Evolutionary conservation across 2,888 invertebrate genomes (phyloP).

Genomic region (Thelaira solivaga): DNA sequence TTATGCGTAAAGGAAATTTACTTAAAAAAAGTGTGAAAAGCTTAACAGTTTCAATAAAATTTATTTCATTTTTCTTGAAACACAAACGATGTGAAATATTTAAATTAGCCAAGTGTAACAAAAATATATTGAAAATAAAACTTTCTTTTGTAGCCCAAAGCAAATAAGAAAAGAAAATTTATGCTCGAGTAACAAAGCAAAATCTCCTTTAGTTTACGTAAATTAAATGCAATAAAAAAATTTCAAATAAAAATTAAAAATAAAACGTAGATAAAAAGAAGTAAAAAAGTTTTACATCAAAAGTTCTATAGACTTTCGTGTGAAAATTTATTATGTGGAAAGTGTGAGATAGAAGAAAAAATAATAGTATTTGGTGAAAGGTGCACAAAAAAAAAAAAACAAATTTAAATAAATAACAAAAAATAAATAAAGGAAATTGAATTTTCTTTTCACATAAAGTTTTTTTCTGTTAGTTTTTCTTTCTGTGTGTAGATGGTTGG

Average conservation of each 20-base stretch:
- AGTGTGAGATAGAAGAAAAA: conserved; percentile 1
- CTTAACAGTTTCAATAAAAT: neutral
- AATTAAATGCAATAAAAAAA: conserved; percentile 41
- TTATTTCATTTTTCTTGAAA: conserved; percentile 10
- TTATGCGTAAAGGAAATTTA: conserved; percentile 33
- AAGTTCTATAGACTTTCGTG: conserved; percentile 32
- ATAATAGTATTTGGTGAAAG: neutral
- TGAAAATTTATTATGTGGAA: conserved; percentile 52
- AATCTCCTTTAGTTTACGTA: conserved; percentile 20
- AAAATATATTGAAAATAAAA: conserved; percentile 16
- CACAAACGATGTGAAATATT: conserved; percentile 35
- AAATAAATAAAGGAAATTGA: conserved; percentile 40
- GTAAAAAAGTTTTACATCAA: conserved; percentile 13
- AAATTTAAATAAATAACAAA: conserved; percentile 5
- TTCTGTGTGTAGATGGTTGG: neutral
- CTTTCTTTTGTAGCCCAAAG: neutral
- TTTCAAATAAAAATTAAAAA: conserved; percentile 8
- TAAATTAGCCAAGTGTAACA: conserved; percentile 31
- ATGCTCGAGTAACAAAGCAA: neutral
- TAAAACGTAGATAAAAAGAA: conserved; percentile 34
- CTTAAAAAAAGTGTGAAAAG: neutral
- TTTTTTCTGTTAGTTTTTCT: neutral
- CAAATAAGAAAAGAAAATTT: conserved; percentile 7
- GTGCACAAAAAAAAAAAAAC: conserved; percentile 16
- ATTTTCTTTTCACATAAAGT: conserved; percentile 30